Percentiles rank a stretch among this genome's conserved stretches.
Evolutionary conservation across 1,140 invertebrate genomes (phyloP).

Genomic region (Eulimnadia texana): DNA sequence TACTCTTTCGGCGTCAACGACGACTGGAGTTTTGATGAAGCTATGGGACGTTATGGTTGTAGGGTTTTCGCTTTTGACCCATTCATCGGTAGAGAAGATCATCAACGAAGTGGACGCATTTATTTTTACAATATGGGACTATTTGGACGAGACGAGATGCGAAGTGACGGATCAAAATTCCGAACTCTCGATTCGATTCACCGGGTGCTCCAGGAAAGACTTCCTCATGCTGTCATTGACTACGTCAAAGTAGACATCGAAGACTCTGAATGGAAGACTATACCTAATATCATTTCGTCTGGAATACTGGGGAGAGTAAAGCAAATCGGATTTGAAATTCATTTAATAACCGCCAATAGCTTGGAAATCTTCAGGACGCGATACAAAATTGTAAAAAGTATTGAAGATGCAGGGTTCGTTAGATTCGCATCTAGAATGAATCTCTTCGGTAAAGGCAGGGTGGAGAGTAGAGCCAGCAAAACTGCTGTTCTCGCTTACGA

Average conservation of each 20-base stretch:
- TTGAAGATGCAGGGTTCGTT: slow-evolving; percentile 10
- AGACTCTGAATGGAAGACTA: slow-evolving; percentile 14
- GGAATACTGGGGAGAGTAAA: slow-evolving; percentile 9
- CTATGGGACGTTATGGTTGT: slow-evolving; percentile 21
- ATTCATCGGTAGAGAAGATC: slow-evolving; percentile 15
- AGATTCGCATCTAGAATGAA: slow-evolving; percentile 9
- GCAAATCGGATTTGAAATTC: slow-evolving; percentile 12
- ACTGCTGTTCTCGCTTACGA: slow-evolving; percentile 5
- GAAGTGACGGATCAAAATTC: background rate
- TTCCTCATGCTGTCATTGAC: slow-evolving; percentile 12
- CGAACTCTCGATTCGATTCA: slow-evolving; percentile 17
- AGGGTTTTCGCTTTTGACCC: slow-evolving; percentile 24
- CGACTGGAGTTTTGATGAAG: slow-evolving; percentile 25
- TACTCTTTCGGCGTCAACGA: slow-evolving; percentile 23
- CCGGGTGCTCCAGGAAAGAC: slow-evolving; percentile 8
- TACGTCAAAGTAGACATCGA: slow-evolving; percentile 21
- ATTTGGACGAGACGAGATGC: background rate
- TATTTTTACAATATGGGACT: slow-evolving; percentile 11
- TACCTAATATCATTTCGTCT: slow-evolving; percentile 12
- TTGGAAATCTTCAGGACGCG: background rate
- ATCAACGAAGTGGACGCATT: background rate
- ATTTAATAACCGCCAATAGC: background rate
- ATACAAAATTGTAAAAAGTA: background rate
- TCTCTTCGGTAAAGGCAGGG: background rate
- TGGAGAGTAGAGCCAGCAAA: background rate